These are phyloP conservation scores for Chelon labrosus DNA, from an alignment of 2,797 vertebrate species.

Conservation along the genomic window DNA sequence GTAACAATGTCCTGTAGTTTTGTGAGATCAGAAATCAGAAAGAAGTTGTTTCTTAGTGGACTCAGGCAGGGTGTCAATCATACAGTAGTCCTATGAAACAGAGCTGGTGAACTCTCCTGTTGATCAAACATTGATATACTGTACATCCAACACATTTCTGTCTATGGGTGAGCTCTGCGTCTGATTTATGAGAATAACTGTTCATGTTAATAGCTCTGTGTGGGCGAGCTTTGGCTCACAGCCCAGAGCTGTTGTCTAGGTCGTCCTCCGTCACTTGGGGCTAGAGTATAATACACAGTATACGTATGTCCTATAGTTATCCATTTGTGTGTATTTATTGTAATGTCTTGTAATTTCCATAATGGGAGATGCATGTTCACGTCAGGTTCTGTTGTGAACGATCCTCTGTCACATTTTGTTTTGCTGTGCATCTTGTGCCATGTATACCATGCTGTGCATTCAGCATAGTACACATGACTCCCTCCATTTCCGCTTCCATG, in stretches of 20 bases:
- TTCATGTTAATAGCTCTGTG: constrained; percentile 38
- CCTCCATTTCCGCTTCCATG: constrained; percentile 9
- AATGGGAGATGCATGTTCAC: background rate
- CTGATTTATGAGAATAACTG: constrained; percentile 41
- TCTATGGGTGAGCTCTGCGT: constrained; percentile 6
- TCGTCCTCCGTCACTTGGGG: constrained; percentile 15
- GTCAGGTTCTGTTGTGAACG: background rate
- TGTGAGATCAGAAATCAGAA: constrained; percentile 4
- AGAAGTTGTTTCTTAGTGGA: background rate
- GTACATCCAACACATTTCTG: constrained; percentile 7
- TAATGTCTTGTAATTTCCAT: constrained; percentile 6
- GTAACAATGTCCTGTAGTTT: constrained; percentile 1
- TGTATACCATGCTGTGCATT: background rate
- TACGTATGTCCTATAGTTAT: background rate
- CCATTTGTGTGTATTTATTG: background rate
- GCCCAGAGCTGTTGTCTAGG: constrained; percentile 39
- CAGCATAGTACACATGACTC: constrained; percentile 25
- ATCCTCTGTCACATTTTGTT: constrained; percentile 10
- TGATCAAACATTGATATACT: constrained; percentile 17
- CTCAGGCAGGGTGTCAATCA: background rate
- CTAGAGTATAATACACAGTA: background rate
- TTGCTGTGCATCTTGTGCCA: background rate
- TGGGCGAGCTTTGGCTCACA: constrained; percentile 19
- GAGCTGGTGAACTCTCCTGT: background rate
- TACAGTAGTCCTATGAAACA: constrained; percentile 3